Base-by-base conservation (phyloP, 2,113 vertebrate species). In the Tamias sibiricus region DNA sequence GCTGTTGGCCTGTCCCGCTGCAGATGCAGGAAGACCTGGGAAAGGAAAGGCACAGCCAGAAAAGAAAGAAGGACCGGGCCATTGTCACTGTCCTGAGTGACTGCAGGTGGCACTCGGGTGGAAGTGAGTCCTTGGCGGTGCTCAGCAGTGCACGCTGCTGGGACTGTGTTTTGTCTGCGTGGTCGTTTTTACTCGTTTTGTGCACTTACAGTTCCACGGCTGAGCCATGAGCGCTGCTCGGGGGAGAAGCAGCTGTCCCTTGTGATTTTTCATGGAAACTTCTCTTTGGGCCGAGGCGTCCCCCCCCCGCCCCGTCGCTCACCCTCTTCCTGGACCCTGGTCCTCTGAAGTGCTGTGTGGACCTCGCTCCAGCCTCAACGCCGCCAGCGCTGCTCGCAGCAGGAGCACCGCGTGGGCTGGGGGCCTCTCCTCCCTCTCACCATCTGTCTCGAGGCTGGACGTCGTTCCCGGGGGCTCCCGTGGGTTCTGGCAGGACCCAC, bases 361-460 rank as follows among this genome's bases (percentile, higher is more conserved):
- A 52, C 91, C 85, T 88, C 49, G 62, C 82, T 91, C 80, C 82
- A 90, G 77, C 90, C 94, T 94, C 91, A 95, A 92, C 49, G 49
- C 97, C 95, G 93, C 90, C 88, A 90, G 64, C 94, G 91, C 85
- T 76, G 77, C 85, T 95, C 93, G 52, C 96, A 91, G 93, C 88
- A 96, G 74, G 88, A 86, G 85, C 82, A 37, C 62, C 77, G 74
- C 74, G 9, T 92, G 79, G 91, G 87, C 82, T 88, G 94, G 75
- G 95, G 90, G 72, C 90, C 85, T 42, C 82, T 72, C 90, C 77
- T 77, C 80, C 76, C 92, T 75, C 88, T 62, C 85, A 87, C 52
- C 84, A 42, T 96, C 96, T 92, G 89, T 95, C 95, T 96, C 68
- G 87, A 88, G n/a, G 85, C 86, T 85, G 71, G 52, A 0, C 69